Percentiles rank a stretch among this genome's conserved stretches.
Conservation (phyloP, 2,113 vertebrate genomes). For the Thermophis baileyi region DNA sequence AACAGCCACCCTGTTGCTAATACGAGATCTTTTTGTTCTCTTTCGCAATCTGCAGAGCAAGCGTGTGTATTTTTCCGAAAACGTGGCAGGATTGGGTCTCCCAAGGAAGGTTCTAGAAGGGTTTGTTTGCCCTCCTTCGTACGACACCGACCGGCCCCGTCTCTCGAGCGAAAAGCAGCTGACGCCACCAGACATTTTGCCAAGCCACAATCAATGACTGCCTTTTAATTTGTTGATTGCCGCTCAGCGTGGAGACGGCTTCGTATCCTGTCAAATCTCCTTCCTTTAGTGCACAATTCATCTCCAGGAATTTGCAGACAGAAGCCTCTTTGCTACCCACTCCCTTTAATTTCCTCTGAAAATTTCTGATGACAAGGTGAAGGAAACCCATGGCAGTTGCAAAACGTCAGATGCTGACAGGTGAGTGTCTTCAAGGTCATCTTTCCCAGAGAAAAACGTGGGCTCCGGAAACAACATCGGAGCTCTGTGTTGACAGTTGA, state of each 20-base stretch:
- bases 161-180: conserved; percentile 7
- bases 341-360: neutral
- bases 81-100: neutral
- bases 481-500: neutral
- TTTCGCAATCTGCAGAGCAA: neutral
- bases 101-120: neutral
- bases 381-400: conserved; percentile 12
- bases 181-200: neutral
- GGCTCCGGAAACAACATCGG: neutral
- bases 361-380: neutral
- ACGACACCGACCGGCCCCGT: neutral
- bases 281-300: conserved; percentile 36
- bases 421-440: conserved; percentile 37
- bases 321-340: conserved; percentile 51
- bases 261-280: conserved; percentile 48
- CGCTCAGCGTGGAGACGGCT: conserved; percentile 33
- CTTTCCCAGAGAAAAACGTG: neutral
- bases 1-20: neutral
- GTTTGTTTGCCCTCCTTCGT: neutral
- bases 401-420: conserved; percentile 38
- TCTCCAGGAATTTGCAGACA: conserved; percentile 39
- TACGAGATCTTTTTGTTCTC: neutral
- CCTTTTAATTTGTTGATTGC: conserved; percentile 35
- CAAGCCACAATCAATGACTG: conserved; percentile 4
- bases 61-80: neutral